Conservation (phyloP, 2,888 invertebrate species). For the Orchesella flavescens region DNA sequence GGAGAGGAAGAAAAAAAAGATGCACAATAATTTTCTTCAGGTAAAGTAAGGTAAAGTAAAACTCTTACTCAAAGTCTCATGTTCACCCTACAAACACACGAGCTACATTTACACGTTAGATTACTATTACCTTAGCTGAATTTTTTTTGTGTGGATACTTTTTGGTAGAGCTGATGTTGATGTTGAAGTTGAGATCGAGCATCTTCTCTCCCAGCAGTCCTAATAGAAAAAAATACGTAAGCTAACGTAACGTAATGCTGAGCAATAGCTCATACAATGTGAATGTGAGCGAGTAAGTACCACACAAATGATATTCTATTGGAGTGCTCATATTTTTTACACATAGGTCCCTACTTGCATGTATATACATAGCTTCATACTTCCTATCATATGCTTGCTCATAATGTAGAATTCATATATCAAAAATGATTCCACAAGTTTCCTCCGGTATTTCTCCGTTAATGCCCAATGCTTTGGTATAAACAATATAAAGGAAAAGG, state of each 20-base stretch:
- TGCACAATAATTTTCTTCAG: constrained; percentile 29
- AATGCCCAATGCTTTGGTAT: background rate
- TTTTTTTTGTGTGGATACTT: background rate
- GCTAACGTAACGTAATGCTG: background rate
- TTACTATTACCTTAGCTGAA: background rate
- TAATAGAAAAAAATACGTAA: background rate
- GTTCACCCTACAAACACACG: constrained; percentile 33
- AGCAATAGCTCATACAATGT: background rate
- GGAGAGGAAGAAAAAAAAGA: background rate
- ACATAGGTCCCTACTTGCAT: background rate
- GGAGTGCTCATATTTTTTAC: no score
- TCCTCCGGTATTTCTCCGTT: constrained; percentile 19
- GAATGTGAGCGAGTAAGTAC: background rate
- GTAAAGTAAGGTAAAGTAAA: constrained; percentile 7
- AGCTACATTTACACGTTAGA: constrained; percentile 1
- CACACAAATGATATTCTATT: constrained; percentile 1
- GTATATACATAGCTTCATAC: background rate
- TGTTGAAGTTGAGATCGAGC: background rate
- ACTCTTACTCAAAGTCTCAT: constrained; percentile 26
- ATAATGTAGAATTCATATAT: no score
- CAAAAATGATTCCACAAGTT: background rate
- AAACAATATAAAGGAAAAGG: background rate
- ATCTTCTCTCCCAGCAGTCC: background rate
- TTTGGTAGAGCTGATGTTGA: background rate
- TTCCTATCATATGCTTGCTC: no score